Conservation (phyloP, 1,140 invertebrate genomes). For the Sminthurinus signatus region DNA sequence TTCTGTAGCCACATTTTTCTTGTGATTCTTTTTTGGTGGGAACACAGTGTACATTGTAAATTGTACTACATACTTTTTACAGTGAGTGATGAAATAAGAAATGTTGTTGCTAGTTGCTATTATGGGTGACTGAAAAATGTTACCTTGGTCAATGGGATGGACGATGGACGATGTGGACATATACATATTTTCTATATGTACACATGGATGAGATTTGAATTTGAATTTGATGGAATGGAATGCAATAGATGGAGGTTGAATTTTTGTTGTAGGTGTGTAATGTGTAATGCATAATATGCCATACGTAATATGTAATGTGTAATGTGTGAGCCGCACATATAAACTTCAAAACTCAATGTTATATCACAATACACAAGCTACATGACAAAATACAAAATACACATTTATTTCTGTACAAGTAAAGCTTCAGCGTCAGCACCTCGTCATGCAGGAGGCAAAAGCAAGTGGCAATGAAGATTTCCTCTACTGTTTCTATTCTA, state of each 20-base stretch:
- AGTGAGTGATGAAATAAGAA: too few species aligned
- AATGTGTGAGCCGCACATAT: too few species aligned
- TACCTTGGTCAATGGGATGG: slow-evolving; percentile 7
- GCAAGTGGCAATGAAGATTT: slow-evolving; percentile 16
- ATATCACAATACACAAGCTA: too few species aligned
- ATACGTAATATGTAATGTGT: too few species aligned
- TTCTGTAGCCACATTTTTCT: too few species aligned
- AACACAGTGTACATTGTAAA: too few species aligned
- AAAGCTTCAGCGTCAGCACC: not conserved
- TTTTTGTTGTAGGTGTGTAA: not conserved
- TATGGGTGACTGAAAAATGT: slow-evolving; percentile 2
- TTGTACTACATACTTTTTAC: too few species aligned
- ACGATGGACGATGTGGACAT: not conserved
- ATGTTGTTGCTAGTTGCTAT: not conserved
- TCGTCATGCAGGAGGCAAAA: not conserved
- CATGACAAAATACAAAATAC: too few species aligned
- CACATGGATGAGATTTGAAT: not conserved
- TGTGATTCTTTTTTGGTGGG: too few species aligned
- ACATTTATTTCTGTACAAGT: too few species aligned
- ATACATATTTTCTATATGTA: not conserved
- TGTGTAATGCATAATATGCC: not conserved
- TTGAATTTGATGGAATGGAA: not conserved
- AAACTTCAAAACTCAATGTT: too few species aligned
- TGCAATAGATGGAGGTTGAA: not conserved
- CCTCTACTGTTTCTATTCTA: not conserved